Conservation (phyloP, 1,140 invertebrate genomes). For the Zaprionus inermis region DNA sequence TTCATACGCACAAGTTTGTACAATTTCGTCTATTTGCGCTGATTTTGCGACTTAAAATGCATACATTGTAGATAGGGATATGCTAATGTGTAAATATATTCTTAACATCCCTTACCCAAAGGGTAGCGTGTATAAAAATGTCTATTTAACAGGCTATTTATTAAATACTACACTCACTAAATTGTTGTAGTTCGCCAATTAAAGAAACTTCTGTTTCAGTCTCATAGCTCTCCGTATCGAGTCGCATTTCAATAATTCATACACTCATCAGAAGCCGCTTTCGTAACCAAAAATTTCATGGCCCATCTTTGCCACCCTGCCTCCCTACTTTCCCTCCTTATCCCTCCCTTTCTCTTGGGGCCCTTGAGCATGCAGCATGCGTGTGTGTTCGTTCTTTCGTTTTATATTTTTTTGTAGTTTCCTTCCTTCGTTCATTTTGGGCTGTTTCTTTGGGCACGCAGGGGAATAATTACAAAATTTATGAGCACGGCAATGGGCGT, state of each 20-base stretch:
- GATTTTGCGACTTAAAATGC: no score
- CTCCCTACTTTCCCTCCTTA: neutral
- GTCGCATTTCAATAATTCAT: constrained; percentile 3
- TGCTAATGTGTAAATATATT: no score
- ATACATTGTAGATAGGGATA: no score
- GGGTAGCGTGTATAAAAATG: no score
- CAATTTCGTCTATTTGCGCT: no score
- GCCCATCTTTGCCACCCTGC: neutral
- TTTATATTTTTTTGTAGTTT: constrained; percentile 33
- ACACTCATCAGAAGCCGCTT: neutral
- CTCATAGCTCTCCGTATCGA: neutral
- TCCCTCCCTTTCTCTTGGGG: neutral
- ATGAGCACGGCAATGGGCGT: constrained; percentile 80
- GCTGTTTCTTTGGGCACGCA: constrained; percentile 66
- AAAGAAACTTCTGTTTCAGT: neutral
- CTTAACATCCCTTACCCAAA: no score
- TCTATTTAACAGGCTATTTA: no score
- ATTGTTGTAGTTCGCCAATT: neutral
- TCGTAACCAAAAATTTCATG: constrained; percentile 23
- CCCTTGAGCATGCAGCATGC: constrained; percentile 35
- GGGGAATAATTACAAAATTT: constrained; percentile 82
- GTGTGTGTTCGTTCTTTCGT: constrained; percentile 52
- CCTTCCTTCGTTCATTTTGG: constrained; percentile 38
- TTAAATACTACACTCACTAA: neutral
- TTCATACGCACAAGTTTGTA: no score